Percentiles rank a stretch among this genome's conserved stretches.
These are phyloP conservation scores for Caenorhabditis sulstoni DNA, from an alignment of 2,888 invertebrate species.

Conservation along the genomic window DNA sequence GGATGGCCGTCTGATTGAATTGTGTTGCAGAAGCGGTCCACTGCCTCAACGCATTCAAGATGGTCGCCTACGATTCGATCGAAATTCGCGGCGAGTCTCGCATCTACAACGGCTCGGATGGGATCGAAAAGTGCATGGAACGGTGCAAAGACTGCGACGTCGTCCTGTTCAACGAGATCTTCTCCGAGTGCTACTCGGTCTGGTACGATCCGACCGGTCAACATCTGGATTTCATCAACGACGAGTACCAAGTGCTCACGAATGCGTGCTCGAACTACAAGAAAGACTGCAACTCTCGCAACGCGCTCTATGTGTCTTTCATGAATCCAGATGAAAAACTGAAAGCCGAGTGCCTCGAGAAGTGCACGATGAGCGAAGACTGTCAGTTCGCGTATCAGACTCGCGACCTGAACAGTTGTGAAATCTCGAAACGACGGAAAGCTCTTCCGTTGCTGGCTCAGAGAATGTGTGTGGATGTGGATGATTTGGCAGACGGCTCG, in stretches of 20 bases:
- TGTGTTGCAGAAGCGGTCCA: slow-evolving; percentile 47
- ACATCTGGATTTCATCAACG: slow-evolving; percentile 55
- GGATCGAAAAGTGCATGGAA: slow-evolving; percentile 37
- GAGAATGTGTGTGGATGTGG: slow-evolving; percentile 39
- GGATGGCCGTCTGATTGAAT: neutral
- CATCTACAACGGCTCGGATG: slow-evolving; percentile 50
- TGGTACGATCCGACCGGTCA: slow-evolving; percentile 48
- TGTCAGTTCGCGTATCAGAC: slow-evolving; percentile 47
- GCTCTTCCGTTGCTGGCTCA: slow-evolving; percentile 40
- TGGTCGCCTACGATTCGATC: slow-evolving; percentile 38
- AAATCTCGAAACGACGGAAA: slow-evolving; percentile 13
- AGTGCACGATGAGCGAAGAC: slow-evolving; percentile 44
- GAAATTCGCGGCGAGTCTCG: slow-evolving; percentile 51
- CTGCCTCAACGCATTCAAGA: slow-evolving; percentile 51
- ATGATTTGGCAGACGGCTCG: slow-evolving; percentile 45
- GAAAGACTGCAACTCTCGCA: slow-evolving; percentile 33
- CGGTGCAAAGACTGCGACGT: slow-evolving; percentile 51
- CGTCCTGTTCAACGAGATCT: slow-evolving; percentile 57
- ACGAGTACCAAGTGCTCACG: slow-evolving; percentile 56
- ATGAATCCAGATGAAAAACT: slow-evolving; percentile 17
- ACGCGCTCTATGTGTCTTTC: slow-evolving; percentile 45
- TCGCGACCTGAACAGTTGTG: slow-evolving; percentile 25
- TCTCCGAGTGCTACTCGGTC: slow-evolving; percentile 56
- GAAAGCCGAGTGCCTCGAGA: slow-evolving; percentile 55
- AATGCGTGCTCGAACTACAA: slow-evolving; percentile 38